These are phyloP conservation scores for Pterocles gutturalis DNA, from an alignment of 2,113 vertebrate genomes.

Conservation along the genomic window DNA sequence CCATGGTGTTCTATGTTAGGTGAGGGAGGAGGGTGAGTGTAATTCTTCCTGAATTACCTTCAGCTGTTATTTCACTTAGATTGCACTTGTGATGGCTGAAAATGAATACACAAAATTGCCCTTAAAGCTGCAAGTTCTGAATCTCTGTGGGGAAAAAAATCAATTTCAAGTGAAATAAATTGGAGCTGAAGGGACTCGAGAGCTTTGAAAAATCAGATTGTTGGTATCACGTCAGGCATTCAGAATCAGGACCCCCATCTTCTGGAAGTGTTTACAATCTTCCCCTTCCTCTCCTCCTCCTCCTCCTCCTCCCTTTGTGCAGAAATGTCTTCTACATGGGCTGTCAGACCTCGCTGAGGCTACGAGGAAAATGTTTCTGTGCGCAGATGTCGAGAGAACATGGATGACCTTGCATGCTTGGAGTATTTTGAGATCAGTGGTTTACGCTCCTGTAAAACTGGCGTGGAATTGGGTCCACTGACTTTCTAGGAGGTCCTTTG, in stretches of 20 bases:
- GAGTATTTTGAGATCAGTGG: neutral
- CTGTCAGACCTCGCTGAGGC: neutral
- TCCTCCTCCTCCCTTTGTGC: neutral
- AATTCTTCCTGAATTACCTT: neutral
- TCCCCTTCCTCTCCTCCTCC: neutral
- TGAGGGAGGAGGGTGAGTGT: neutral
- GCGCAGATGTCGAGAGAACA: neutral
- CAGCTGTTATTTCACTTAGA: neutral
- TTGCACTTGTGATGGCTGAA: neutral
- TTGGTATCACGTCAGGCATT: neutral
- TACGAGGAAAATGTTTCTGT: neutral
- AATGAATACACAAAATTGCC: neutral
- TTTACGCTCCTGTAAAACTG: neutral
- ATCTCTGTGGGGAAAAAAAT: neutral
- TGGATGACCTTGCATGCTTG: neutral
- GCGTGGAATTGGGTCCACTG: neutral
- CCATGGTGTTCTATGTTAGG: neutral
- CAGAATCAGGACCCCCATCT: neutral
- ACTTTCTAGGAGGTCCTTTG: neutral
- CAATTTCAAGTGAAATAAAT: neutral
- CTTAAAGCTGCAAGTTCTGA: neutral
- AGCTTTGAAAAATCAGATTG: neutral
- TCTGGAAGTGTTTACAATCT: neutral
- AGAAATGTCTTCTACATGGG: neutral
- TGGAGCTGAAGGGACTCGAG: neutral